Evolutionary conservation across 1,140 invertebrate species (phyloP).

Genomic region (Himalopsyche phryganea): DNA sequence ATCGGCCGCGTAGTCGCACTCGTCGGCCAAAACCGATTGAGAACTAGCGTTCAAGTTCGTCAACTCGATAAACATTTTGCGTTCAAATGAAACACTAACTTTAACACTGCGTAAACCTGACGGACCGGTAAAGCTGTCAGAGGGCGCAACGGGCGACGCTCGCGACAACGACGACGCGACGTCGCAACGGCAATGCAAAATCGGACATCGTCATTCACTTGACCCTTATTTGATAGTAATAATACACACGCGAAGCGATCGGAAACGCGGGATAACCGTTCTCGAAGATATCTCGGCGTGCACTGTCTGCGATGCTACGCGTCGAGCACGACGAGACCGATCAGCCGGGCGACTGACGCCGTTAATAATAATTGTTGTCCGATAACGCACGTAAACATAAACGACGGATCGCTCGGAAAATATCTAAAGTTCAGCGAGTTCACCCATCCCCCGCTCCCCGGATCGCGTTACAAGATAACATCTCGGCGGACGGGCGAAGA

Average conservation of each 20-base stretch:
- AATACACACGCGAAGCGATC: background rate
- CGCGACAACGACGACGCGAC: background rate
- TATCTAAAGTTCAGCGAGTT: background rate
- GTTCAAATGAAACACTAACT: background rate
- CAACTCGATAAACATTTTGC: constrained; percentile 29
- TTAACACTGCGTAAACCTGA: background rate
- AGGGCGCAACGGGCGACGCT: background rate
- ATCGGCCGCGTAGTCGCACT: background rate
- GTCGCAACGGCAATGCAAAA: too few species aligned
- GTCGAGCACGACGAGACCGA: too few species aligned
- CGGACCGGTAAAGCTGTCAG: background rate
- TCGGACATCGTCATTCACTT: too few species aligned
- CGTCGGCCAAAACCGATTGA: too few species aligned
- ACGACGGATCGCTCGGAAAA: background rate
- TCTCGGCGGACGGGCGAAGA: background rate
- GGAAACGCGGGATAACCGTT: background rate
- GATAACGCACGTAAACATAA: background rate
- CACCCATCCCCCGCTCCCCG: background rate
- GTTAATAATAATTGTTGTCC: background rate
- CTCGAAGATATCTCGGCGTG: background rate
- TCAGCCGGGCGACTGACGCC: too few species aligned
- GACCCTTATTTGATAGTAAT: too few species aligned
- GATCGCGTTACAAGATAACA: too few species aligned
- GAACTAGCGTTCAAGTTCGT: constrained; percentile 3
- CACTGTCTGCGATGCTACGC: background rate